A percentile compares a stretch with the other conserved stretches of the same genome.
Conservation (phyloP, 2,113 vertebrate genomes). For the Psephotus haematonotus region DNA sequence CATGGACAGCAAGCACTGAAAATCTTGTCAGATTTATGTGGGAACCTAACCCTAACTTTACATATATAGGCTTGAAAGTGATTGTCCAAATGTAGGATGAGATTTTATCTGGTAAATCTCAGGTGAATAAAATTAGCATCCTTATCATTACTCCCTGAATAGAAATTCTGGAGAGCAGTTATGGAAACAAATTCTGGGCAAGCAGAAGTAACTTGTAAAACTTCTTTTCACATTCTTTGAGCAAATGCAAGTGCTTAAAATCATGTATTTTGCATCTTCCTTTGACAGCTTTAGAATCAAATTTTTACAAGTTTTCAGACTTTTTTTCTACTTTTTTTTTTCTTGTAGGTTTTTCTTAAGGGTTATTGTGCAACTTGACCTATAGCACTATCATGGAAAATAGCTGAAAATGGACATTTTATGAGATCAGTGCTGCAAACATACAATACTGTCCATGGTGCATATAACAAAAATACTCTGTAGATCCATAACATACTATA, state of each 20-base stretch:
- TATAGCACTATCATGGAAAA: not conserved
- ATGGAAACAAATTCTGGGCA: not conserved
- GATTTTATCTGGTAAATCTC: conserved; percentile 13
- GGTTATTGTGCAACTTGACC: not conserved
- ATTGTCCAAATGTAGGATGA: not conserved
- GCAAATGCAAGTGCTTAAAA: not conserved
- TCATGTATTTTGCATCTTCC: not conserved
- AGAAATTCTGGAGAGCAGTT: not conserved
- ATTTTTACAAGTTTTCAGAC: not conserved
- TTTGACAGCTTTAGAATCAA: not conserved
- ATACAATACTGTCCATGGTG: not conserved
- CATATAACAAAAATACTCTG: not conserved
- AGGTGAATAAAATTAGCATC: not conserved
- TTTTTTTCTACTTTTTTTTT: not conserved
- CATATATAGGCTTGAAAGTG: not conserved
- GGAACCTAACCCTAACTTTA: not conserved
- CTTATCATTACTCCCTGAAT: not conserved
- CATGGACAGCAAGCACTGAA: not conserved
- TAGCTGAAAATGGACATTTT: not conserved
- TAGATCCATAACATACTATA: not conserved
- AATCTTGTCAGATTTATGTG: not conserved
- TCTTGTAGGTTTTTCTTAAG: not conserved
- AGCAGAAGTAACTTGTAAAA: conserved; percentile 19
- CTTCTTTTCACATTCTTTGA: not conserved
- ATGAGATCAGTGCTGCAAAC: not conserved